Conservation (phyloP, 2,113 vertebrate genomes). For the Clarias magur region DNA sequence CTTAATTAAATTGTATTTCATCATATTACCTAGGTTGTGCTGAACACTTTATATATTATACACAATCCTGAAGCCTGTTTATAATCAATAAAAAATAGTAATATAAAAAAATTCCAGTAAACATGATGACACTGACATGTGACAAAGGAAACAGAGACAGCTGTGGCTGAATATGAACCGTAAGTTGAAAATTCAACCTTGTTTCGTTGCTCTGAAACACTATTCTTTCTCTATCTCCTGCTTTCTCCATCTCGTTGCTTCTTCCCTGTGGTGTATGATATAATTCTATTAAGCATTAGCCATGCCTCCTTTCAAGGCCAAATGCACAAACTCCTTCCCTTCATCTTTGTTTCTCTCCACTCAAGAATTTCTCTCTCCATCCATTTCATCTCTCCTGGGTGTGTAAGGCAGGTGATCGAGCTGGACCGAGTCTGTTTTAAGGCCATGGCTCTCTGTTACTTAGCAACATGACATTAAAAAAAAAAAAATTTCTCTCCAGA, state of each 20-base stretch:
- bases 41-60: no score
- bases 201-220: neutral
- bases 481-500: constrained; percentile 35
- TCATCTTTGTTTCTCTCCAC: neutral
- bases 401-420: constrained; percentile 29
- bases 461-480: constrained; percentile 47
- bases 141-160: constrained; percentile 25
- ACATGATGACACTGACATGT: neutral
- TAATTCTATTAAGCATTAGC: constrained; percentile 30
- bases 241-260: neutral
- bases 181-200: neutral
- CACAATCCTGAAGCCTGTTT: no score
- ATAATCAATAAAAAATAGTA: no score
- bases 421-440: constrained; percentile 36
- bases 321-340: constrained; percentile 13
- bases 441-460: constrained; percentile 50
- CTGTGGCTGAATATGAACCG: neutral
- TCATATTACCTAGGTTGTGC: no score
- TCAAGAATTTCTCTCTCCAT: neutral
- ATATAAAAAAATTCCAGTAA: no score
- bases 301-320: neutral
- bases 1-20: no score
- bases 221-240: neutral
- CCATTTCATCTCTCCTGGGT: neutral
- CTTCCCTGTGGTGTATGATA: neutral